Evolutionary conservation across 2,888 invertebrate species (phyloP).

Genomic region (Drosophila mettleri): DNA sequence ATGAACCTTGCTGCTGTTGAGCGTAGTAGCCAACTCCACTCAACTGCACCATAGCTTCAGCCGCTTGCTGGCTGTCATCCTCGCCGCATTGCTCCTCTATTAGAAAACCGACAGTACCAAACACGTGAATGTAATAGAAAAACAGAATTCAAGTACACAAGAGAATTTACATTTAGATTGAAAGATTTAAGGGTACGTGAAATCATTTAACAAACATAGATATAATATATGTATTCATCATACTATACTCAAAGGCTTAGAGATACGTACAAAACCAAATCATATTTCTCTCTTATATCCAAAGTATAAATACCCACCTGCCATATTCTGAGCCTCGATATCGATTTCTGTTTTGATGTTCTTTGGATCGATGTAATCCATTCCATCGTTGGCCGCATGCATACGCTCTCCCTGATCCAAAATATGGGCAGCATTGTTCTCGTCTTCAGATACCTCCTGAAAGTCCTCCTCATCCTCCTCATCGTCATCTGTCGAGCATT

Average conservation of each 20-base stretch:
- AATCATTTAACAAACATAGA: constrained; percentile 7
- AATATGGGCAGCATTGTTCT: constrained; percentile 85
- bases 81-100: constrained; percentile 85
- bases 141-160: constrained; percentile 59
- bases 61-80: constrained; percentile 90
- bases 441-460: constrained; percentile 87
- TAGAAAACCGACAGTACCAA: constrained; percentile 33
- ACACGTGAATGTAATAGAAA: constrained; percentile 42
- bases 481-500: constrained; percentile 90
- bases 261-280: constrained; percentile 13
- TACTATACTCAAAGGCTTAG: constrained; percentile 1
- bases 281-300: background rate
- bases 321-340: constrained; percentile 73
- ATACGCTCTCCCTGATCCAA: constrained; percentile 84
- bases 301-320: constrained; percentile 65
- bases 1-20: constrained; percentile 84
- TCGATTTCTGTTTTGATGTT: constrained; percentile 81
- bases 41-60: constrained; percentile 92
- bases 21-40: constrained; percentile 88
- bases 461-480: constrained; percentile 88
- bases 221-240: background rate
- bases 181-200: constrained; percentile 26
- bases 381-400: constrained; percentile 52
- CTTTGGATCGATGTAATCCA: constrained; percentile 77
- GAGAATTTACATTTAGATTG: constrained; percentile 46